Evolutionary conservation across 1,140 invertebrate genomes (phyloP).

Genomic region (Armadillidium nasatum): DNA sequence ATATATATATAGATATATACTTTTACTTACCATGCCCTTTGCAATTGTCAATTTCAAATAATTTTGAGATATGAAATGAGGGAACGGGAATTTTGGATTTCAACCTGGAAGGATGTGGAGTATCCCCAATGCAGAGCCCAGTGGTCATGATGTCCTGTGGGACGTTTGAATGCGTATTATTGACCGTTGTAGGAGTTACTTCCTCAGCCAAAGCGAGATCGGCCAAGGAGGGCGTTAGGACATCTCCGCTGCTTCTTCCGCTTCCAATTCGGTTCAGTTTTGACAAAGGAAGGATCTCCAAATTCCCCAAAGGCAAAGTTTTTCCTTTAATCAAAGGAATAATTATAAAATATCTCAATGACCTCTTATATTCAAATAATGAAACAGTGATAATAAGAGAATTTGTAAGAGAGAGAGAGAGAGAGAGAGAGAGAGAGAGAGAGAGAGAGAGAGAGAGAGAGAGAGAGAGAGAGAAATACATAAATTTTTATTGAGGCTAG

Average conservation of each 20-base stretch:
- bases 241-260: slow-evolving; percentile 46
- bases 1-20: neutral
- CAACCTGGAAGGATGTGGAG: neutral
- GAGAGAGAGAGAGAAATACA: too few relatives aligned
- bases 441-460: too few relatives aligned
- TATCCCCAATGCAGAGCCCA: neutral
- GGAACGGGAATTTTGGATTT: slow-evolving; percentile 17
- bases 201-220: slow-evolving; percentile 47
- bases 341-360: neutral
- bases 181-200: slow-evolving; percentile 1
- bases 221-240: slow-evolving; percentile 41
- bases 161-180: neutral
- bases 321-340: slow-evolving; percentile 41
- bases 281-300: slow-evolving; percentile 41
- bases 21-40: slow-evolving; percentile 36
- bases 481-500: too few relatives aligned
- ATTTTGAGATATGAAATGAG: slow-evolving; percentile 38
- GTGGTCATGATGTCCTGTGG: neutral
- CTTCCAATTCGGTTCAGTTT: slow-evolving; percentile 40
- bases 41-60: slow-evolving; percentile 42
- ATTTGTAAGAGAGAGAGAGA: neutral
- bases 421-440: too few relatives aligned
- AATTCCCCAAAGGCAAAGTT: slow-evolving; percentile 49
- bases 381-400: neutral
- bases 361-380: neutral